These are phyloP conservation scores for Phaetusa simplex DNA, from an alignment of 2,113 vertebrate genomes.

Conservation along the genomic window DNA sequence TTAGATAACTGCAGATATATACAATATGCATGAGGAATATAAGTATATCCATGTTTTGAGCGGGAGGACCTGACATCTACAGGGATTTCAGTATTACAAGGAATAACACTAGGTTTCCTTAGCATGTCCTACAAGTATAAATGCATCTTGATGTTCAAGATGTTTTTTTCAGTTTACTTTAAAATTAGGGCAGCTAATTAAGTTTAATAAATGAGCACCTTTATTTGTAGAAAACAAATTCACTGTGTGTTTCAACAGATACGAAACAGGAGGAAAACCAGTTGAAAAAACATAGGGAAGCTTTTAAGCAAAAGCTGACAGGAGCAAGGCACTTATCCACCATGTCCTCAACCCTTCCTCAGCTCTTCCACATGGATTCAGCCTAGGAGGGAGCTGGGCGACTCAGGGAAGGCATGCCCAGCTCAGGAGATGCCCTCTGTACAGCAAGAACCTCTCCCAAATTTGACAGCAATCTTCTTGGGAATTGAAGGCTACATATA, in stretches of 20 bases:
- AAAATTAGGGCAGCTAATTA: not conserved
- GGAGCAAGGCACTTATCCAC: not conserved
- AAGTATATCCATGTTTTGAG: not conserved
- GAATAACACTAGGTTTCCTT: not conserved
- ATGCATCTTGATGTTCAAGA: not conserved
- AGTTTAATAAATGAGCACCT: not conserved
- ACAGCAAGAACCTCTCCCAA: not conserved
- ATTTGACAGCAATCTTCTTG: not conserved
- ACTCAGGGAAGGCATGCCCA: not conserved
- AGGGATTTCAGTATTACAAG: not conserved
- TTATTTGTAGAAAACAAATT: not conserved
- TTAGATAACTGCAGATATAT: constrained; percentile 36
- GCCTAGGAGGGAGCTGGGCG: not conserved
- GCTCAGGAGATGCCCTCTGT: not conserved
- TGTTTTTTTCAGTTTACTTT: not conserved
- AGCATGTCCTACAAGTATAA: not conserved
- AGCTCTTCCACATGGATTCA: not conserved
- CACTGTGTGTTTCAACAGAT: not conserved
- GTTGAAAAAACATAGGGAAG: not conserved
- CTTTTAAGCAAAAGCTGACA: not conserved
- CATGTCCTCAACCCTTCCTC: not conserved
- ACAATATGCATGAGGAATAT: constrained; percentile 41
- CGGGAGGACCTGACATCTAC: not conserved
- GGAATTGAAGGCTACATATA: not conserved
- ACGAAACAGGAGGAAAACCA: not conserved